These are phyloP conservation scores for Notechis scutatus DNA, from an alignment of 2,113 vertebrate species.

Conservation along the genomic window DNA sequence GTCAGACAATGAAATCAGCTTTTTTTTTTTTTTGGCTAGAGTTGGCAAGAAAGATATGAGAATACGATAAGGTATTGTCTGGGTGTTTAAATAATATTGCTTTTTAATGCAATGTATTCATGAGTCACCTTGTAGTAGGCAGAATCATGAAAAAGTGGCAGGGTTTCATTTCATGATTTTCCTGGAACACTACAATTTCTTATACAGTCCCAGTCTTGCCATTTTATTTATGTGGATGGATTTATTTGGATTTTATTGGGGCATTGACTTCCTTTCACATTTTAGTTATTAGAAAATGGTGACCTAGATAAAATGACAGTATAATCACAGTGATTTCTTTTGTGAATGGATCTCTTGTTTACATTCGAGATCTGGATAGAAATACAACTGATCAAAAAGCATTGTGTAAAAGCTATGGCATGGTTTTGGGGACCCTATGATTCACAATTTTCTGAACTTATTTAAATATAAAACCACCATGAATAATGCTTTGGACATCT, in stretches of 20 bases:
- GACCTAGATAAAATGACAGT: background rate
- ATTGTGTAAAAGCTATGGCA: background rate
- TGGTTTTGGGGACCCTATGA: background rate
- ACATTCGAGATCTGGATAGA: background rate
- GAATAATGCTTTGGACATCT: background rate
- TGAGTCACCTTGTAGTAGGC: background rate
- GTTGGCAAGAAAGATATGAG: background rate
- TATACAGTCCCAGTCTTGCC: background rate
- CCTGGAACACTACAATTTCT: background rate
- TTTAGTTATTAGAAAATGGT: background rate
- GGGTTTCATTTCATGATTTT: background rate
- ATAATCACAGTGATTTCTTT: background rate
- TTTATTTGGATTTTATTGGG: background rate
- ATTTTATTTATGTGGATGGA: background rate
- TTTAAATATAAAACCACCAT: conserved; percentile 5
- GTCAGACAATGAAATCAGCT: background rate
- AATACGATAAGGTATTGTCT: background rate
- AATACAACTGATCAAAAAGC: background rate
- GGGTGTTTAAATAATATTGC: background rate
- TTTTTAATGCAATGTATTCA: background rate
- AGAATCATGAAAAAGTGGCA: background rate
- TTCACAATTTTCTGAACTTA: background rate
- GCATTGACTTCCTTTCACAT: background rate
- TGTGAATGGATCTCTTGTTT: background rate
- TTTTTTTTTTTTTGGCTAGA: background rate